Evolutionary conservation across 2,888 invertebrate species (phyloP), one percentile per base, ranked within the genome.

Genomic region (Drymonia ruficornis): DNA sequence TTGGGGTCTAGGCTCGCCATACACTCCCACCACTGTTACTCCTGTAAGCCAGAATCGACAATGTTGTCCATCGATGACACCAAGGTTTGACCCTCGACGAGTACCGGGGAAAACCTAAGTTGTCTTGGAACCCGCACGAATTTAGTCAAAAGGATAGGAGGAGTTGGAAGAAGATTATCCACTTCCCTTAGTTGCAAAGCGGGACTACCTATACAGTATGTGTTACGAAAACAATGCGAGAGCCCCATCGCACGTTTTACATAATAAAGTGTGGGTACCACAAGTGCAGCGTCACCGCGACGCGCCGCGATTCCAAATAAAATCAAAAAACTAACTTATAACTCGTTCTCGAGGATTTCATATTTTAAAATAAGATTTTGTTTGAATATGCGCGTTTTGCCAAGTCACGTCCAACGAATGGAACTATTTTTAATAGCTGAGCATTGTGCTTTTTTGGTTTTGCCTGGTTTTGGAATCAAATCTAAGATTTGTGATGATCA

Each of bases 361-460:
- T 89, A 90, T 90, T 90, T 88, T 83, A 84, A 86, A 87, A 86
- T 87, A 80, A 86, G 84, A 80, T 76, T 86, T 80, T 80, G 74
- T 83, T 86, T 84, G 86, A 85, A 86, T 87, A 82, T 67, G 79
- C 71, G 69, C 74, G 79, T 76, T 86, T 83, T 87, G 90, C 86
- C 76, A 74, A 81, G 85, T 91, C 90, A 91, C 82, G 84, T 76
- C 80, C 72, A 67, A 55, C 63, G 59, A 58, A 56, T 59, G 60
- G 61, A 54, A 60, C 62, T 55, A 56, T 53, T 59, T 64, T 59
- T 56, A 58, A 51, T 57, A 45, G 59, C 49, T 56, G 13, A 18
- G 53, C 47, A 40, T 23, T 38, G 28, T 18, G 45, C 28, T 19
- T 13, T n/a, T 45, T 52, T 49, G 13, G 13, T 13, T 49, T 49